Conservation (phyloP, 2,797 vertebrate genomes). For the Argya squamiceps region DNA sequence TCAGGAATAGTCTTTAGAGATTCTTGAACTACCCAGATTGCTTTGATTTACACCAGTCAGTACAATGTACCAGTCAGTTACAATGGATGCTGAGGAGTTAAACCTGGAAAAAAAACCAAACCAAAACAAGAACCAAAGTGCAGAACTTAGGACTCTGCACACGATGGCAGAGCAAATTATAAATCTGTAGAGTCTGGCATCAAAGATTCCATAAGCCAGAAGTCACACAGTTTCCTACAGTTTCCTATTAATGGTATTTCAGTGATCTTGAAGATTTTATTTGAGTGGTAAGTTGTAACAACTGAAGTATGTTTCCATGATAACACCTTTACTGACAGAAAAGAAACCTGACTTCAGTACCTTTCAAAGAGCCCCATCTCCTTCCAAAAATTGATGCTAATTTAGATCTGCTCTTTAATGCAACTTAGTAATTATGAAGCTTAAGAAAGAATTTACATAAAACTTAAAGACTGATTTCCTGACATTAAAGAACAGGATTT, state of each 20-base stretch:
- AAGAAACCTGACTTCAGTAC: not conserved
- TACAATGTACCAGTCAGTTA: not conserved
- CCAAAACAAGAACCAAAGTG: not conserved
- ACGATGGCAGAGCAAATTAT: not conserved
- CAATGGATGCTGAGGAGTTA: not conserved
- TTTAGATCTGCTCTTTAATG: not conserved
- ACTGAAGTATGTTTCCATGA: not conserved
- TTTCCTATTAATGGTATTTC: not conserved
- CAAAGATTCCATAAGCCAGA: not conserved
- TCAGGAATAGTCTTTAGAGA: not conserved
- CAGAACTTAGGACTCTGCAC: not conserved
- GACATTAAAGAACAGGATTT: not conserved
- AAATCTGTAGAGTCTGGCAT: not conserved
- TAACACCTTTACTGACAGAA: not conserved
- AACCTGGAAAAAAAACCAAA: not conserved
- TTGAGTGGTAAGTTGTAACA: not conserved
- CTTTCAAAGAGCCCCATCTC: not conserved
- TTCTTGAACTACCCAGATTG: not conserved
- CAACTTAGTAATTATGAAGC: not conserved
- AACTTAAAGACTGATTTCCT: not conserved
- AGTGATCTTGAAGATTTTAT: not conserved
- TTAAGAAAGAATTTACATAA: not conserved
- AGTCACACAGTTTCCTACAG: not conserved
- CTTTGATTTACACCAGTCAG: not conserved
- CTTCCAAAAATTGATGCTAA: not conserved